A percentile compares a stretch with the other conserved stretches of the same genome.
Evolutionary conservation across 2,888 invertebrate species (phyloP).

Genomic region (Cataglyphis livida): DNA sequence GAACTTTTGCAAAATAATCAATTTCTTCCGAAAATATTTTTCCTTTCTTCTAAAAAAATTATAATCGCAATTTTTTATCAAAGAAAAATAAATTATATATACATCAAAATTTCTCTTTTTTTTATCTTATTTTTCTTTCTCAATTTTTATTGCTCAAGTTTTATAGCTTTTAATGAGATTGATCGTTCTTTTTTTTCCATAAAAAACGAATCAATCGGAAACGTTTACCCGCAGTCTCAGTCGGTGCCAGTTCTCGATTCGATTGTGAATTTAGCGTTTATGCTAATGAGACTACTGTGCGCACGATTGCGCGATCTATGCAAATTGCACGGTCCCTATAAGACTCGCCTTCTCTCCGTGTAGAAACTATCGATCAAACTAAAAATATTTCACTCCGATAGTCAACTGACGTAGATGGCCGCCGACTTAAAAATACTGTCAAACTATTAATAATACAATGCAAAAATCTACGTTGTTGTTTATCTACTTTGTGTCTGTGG

Average conservation of each 20-base stretch:
- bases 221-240: constrained; percentile 14
- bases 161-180: neutral
- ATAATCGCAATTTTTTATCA: neutral
- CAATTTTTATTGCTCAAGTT: neutral
- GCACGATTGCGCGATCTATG: constrained; percentile 60
- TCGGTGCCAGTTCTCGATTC: constrained; percentile 42
- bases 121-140: neutral
- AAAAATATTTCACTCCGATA: constrained; percentile 53
- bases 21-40: neutral
- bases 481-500: constrained; percentile 19
- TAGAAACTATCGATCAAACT: constrained; percentile 51
- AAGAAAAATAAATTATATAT: neutral
- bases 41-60: neutral
- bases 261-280: constrained; percentile 61
- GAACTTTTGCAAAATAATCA: neutral
- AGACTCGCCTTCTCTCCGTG: constrained; percentile 30
- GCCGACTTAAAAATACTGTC: constrained; percentile 46
- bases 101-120: neutral
- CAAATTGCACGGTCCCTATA: constrained; percentile 54
- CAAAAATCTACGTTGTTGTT: constrained; percentile 48
- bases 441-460: constrained; percentile 51
- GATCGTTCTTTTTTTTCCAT: neutral
- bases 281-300: constrained; percentile 51
- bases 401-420: constrained; percentile 54
- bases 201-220: constrained; percentile 44